phyloP scores from a whole-genome alignment of 1,140 invertebrate species.

The Chironomus tepperi region DNA sequence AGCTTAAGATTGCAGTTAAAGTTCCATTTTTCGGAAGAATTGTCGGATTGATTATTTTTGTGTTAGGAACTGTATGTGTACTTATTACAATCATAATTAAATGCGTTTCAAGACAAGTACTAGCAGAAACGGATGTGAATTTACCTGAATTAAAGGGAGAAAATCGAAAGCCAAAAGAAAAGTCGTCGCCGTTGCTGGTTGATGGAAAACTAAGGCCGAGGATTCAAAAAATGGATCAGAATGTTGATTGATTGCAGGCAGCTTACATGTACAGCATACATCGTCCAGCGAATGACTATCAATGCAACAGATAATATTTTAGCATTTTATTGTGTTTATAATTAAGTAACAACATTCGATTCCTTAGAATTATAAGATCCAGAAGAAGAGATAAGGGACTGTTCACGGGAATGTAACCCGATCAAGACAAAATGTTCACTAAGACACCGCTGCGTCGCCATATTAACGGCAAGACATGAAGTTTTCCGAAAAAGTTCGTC shows the following conservation, averaged over 20 bases:
- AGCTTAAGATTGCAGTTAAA: conserved; percentile 42
- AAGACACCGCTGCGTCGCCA: too few species aligned
- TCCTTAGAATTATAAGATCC: too few species aligned
- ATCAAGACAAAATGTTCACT: too few species aligned
- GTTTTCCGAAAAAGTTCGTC: too few species aligned
- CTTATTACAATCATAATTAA: background rate
- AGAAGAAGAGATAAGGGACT: too few species aligned
- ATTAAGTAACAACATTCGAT: too few species aligned
- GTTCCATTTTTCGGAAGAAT: conserved; percentile 35
- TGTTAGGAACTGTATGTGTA: conserved; percentile 27
- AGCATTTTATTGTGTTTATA: too few species aligned
- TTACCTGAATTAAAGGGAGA: background rate
- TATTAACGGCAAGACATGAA: too few species aligned
- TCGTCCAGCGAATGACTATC: too few species aligned
- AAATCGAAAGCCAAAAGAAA: background rate
- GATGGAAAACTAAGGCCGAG: background rate
- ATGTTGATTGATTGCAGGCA: background rate
- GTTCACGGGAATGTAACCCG: too few species aligned
- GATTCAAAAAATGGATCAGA: background rate
- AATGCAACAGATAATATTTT: too few species aligned
- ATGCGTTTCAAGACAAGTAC: background rate
- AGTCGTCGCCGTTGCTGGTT: background rate
- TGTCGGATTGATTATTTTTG: conserved; percentile 37
- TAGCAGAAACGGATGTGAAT: background rate
- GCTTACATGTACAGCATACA: too few species aligned